Percentiles rank a stretch among this genome's conserved stretches.
These are phyloP conservation scores for Ardeotis arabs DNA, from an alignment of 2,113 vertebrate species.

Conservation along the genomic window DNA sequence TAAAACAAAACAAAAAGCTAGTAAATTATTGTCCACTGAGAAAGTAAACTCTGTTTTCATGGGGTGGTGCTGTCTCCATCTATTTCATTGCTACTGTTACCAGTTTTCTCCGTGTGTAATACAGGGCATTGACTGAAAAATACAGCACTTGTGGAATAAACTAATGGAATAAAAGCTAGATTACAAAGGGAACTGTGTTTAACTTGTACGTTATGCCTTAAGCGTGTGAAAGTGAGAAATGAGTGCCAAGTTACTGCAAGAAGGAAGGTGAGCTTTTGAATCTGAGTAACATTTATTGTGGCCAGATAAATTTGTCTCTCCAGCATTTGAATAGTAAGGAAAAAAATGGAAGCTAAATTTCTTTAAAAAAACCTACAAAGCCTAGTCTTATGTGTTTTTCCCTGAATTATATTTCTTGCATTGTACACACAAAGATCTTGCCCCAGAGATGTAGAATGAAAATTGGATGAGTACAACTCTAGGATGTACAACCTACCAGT, in stretches of 20 bases:
- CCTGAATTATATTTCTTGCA: not conserved
- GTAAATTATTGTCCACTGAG: slow-evolving; percentile 25
- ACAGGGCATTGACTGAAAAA: not conserved
- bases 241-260: not conserved
- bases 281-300: not conserved
- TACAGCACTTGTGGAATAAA: not conserved
- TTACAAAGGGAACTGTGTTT: not conserved
- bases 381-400: not conserved
- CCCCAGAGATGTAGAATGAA: not conserved
- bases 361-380: not conserved
- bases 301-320: not conserved
- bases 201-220: not conserved
- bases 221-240: not conserved
- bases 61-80: not conserved
- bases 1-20: not conserved
- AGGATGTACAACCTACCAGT: not conserved
- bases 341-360: not conserved
- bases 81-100: not conserved
- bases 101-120: not conserved
- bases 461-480: not conserved
- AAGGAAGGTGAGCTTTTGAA: not conserved
- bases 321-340: not conserved
- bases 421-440: not conserved
- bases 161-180: not conserved
- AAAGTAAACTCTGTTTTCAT: slow-evolving; percentile 30